Percentiles rank a stretch among this genome's conserved stretches.
Evolutionary conservation across 2,113 vertebrate species (phyloP).

Genomic region (Cricetomys ansorgei): DNA sequence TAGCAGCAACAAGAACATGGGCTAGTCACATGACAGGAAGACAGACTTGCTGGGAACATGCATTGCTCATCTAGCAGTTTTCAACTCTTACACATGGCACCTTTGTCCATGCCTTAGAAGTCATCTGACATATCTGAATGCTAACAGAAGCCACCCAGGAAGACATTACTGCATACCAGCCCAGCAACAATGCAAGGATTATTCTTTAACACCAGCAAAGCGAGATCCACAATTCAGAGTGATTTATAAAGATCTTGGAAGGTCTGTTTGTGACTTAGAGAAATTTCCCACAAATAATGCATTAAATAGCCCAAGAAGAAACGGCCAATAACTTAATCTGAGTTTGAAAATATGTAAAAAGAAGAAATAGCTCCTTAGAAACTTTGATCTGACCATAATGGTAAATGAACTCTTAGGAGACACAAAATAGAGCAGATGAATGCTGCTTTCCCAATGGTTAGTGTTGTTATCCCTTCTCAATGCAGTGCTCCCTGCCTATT

Average conservation of each 20-base stretch:
- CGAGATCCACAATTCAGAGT: neutral
- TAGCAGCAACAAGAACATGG: accelerated
- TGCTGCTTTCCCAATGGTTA: accelerated
- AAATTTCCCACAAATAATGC: constrained; percentile 32
- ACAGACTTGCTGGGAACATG: neutral
- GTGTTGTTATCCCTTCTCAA: accelerated
- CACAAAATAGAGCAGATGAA: accelerated
- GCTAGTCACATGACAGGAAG: neutral
- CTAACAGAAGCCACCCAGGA: neutral
- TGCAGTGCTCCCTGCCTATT: accelerated
- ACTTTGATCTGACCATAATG: neutral
- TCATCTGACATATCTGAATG: neutral
- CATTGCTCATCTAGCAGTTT: neutral
- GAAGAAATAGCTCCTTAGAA: neutral
- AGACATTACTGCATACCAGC: accelerated
- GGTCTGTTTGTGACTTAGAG: neutral
- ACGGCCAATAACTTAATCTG: neutral
- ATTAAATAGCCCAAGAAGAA: neutral
- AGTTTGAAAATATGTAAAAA: neutral
- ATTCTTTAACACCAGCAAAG: neutral
- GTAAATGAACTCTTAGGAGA: too few relatives aligned
- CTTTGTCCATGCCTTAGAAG: neutral
- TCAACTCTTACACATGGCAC: accelerated
- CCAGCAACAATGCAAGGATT: neutral
- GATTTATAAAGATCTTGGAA: neutral